Conservation (phyloP, 2,888 invertebrate genomes). For the Caradrina clavipalpis region DNA sequence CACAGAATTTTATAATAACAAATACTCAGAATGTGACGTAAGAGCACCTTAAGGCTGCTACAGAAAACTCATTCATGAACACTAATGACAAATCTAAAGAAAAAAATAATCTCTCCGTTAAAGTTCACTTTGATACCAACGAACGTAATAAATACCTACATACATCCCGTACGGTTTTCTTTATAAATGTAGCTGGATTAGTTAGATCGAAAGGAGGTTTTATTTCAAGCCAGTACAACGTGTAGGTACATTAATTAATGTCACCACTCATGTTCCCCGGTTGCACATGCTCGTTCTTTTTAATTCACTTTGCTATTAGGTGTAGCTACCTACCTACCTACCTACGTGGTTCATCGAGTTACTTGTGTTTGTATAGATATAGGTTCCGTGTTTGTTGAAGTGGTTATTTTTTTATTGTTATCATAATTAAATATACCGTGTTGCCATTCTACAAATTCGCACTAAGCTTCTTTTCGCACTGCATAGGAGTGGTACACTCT, state of each 20-base stretch:
- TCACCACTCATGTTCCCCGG: conserved; percentile 43
- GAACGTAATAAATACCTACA: not conserved
- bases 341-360: conserved; percentile 29
- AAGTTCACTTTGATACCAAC: not conserved
- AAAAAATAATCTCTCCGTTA: not conserved
- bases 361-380: conserved; percentile 14
- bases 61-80: not conserved
- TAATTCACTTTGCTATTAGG: conserved; percentile 39
- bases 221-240: conserved; percentile 43
- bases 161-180: conserved; percentile 1
- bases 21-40: too few relatives aligned
- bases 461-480: too few relatives aligned
- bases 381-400: not conserved
- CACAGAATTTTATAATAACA: not conserved
- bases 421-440: too few relatives aligned
- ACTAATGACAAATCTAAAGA: not conserved
- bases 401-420: not conserved
- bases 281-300: conserved; percentile 43
- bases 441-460: too few relatives aligned
- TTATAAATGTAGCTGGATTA: conserved; percentile 40
- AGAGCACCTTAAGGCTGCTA: not conserved
- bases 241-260: conserved; percentile 52
- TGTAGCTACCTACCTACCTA: conserved; percentile 1
- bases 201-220: conserved; percentile 41
- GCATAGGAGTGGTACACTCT: too few relatives aligned